Evolutionary conservation across 2,797 vertebrate species (phyloP), one percentile per base, ranked within the genome.

Genomic region (Pseudochirops cupreus): DNA sequence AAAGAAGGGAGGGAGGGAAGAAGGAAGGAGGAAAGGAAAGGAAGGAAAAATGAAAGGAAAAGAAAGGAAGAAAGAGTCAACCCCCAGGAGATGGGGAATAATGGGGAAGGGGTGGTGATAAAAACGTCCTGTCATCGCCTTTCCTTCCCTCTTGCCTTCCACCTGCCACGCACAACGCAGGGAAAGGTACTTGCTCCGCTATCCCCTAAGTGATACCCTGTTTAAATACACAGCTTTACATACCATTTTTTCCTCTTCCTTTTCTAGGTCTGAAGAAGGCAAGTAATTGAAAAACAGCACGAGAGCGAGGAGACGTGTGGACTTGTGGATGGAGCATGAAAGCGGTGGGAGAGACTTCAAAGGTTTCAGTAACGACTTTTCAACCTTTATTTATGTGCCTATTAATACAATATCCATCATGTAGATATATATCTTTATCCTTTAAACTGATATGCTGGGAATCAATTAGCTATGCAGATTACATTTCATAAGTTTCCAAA

Each of bases 381-480:
- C 97, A 98, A 98, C 98, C 98, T 98, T 98, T 99, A 98, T 99
- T 99, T 99, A 98, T 98, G 99, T 98, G 99, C 99, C 98, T 99
- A 99, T 99, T 99, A 98, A 99, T 99, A 99, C 99, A 99, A 99
- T 99, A 99, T 99, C 99, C 99, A 99, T 99, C 98, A 99, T 98
- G 98, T 97, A 98, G 99, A 99, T 99, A 99, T 97, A 56, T 98
- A 99, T 99, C 99, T 99, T 98, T 98, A 99, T 98, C 99, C 99
- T 99, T 99, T 99, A 98, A 99, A 99, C 99, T 99, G 99, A 99
- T 98, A 99, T 97, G 98, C 98, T 98, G 98, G 98, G 98, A 99
- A 99, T 99, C 99, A 99, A 99, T 99, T 99, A 98, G 99, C 99
- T 99, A 99, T 99, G 99, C 99, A 98, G 99, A 99, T 99, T 99